Conservation (phyloP, 2,888 invertebrate genomes). For the Opisthograptis luteolata region DNA sequence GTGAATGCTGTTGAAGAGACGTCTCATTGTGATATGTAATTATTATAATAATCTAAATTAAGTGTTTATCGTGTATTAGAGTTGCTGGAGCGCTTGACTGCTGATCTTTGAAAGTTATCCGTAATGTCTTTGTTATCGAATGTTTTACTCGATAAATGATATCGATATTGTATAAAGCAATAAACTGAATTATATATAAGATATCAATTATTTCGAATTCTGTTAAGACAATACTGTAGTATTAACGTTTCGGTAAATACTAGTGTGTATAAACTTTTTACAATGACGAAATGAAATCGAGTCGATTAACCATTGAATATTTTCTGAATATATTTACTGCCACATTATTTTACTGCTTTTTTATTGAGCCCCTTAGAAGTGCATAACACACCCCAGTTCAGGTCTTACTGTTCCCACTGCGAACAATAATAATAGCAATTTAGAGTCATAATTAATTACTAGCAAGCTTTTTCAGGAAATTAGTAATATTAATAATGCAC, state of each 20-base stretch:
- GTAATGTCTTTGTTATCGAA: constrained; percentile 70
- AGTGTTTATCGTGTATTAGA: constrained; percentile 79
- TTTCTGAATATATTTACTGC: constrained; percentile 84
- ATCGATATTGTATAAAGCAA: constrained; percentile 81
- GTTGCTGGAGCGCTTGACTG: constrained; percentile 72
- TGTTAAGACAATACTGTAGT: constrained; percentile 74
- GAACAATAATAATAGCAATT: too few relatives aligned
- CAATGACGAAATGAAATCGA: constrained; percentile 73
- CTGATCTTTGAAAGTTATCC: constrained; percentile 68
- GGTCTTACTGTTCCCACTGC: too few relatives aligned
- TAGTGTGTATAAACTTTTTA: constrained; percentile 68
- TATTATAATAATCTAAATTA: constrained; percentile 82
- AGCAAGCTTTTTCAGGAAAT: constrained; percentile 21
- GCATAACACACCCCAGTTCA: too few relatives aligned
- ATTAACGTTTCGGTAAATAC: constrained; percentile 51
- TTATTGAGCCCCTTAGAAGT: constrained; percentile 41
- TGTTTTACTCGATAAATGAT: constrained; percentile 67
- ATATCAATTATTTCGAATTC: constrained; percentile 71
- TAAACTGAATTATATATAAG: constrained; percentile 78
- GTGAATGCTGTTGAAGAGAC: constrained; percentile 77
- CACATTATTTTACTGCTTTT: constrained; percentile 67
- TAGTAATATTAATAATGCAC: constrained; percentile 25
- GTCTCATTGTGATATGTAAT: constrained; percentile 85
- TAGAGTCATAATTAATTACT: neutral
- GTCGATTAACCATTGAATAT: constrained; percentile 76